Evolutionary conservation across 2,888 invertebrate species (phyloP).

Genomic region (Drosophila bunnanda): DNA sequence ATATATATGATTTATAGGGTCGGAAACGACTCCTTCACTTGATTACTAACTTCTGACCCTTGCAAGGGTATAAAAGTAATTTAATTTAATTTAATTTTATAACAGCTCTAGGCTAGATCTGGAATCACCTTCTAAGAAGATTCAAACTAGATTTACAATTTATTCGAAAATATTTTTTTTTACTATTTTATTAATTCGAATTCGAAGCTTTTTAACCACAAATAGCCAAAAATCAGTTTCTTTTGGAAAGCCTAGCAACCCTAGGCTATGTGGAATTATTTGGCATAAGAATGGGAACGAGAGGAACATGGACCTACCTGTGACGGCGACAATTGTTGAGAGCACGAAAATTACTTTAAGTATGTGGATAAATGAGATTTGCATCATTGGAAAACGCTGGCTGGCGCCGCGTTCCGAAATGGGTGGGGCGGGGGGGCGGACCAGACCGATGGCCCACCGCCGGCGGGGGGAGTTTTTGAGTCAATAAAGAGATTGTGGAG

Average conservation of each 20-base stretch:
- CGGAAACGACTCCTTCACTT: no score
- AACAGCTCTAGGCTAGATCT: neutral
- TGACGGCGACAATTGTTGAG: constrained; percentile 83
- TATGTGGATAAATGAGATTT: constrained; percentile 74
- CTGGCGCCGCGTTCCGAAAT: constrained; percentile 23
- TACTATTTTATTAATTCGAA: neutral
- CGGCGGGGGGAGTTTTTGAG: constrained; percentile 5
- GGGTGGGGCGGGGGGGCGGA: constrained; percentile 1
- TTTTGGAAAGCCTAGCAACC: constrained; percentile 6
- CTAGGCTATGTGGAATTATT: constrained; percentile 32
- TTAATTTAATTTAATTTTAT: no score
- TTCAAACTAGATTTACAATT: no score
- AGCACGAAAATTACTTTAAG: constrained; percentile 83
- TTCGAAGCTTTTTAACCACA: neutral
- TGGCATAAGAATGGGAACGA: constrained; percentile 3
- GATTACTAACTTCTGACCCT: no score
- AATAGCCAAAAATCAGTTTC: neutral
- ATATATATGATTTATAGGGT: no score
- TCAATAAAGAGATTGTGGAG: constrained; percentile 11
- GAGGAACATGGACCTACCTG: constrained; percentile 69
- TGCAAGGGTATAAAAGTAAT: no score
- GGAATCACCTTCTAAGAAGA: neutral
- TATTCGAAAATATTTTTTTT: no score
- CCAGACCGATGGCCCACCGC: constrained; percentile 23
- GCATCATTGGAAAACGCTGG: constrained; percentile 67